Evolutionary conservation across 2,797 vertebrate species (phyloP).

Genomic region (Propithecus deckenii): DNA sequence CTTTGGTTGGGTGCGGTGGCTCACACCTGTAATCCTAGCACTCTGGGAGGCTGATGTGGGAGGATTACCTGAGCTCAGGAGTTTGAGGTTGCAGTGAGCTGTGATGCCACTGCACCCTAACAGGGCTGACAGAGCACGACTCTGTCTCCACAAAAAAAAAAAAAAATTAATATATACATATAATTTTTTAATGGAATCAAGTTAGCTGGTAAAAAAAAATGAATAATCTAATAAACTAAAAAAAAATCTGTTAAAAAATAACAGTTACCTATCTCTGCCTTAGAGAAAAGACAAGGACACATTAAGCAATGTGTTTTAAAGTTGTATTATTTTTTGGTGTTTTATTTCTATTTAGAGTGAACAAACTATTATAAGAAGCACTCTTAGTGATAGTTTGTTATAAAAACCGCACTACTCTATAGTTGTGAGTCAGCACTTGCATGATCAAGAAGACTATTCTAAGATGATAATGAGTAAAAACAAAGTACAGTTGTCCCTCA

Average conservation of each 20-base stretch:
- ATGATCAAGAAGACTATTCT: neutral
- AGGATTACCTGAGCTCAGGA: neutral
- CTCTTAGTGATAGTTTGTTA: neutral
- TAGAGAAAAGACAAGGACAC: constrained; percentile 4
- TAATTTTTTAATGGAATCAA: neutral
- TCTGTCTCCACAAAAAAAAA: neutral
- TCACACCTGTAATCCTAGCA: neutral
- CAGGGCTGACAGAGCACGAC: neutral
- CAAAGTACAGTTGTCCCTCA: neutral
- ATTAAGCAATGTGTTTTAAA: constrained; percentile 1
- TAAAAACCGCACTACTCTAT: neutral
- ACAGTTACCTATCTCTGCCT: neutral
- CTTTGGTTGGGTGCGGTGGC: neutral
- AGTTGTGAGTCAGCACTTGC: neutral
- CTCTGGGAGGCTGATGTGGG: neutral
- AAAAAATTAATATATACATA: neutral
- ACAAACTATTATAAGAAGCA: neutral
- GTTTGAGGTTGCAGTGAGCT: neutral
- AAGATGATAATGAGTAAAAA: constrained; percentile 48
- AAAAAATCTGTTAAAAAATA: neutral
- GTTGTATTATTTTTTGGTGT: neutral
- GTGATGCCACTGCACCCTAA: neutral
- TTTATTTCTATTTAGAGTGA: constrained; percentile 32
- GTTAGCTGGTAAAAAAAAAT: neutral
- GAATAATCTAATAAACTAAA: neutral